Base-by-base conservation (phyloP, 2,888 invertebrate species). In the Nomada ruficornis region DNA sequence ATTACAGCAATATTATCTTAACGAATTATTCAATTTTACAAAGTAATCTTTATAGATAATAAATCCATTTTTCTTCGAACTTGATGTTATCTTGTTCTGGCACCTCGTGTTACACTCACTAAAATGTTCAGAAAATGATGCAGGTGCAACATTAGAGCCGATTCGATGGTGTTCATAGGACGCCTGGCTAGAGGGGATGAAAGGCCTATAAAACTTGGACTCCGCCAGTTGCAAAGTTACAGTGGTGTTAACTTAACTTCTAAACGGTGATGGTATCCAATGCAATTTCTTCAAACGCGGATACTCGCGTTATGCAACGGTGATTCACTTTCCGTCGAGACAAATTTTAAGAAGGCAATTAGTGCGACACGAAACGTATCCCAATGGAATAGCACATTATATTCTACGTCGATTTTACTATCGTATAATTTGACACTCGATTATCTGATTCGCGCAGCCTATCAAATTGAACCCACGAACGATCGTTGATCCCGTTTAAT, bases 271-370 rank as follows among this genome's bases (percentile, higher is more conserved):
- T 64, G 29, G 18, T 20, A 7, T 42, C 42, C 18, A 2, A 26
- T 23, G n/a, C 23, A 62, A 63, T 64, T 72, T 44, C 26, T 26
- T 26, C 1, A 4, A 10, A 3, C 11, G 18, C 7, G 11, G 26
- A 44, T 63, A 29, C 7, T 11, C 7, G 7, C 3, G 5, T 71
- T 71, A 52, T 42, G 60, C 23, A 71, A 71, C 18, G 23, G 60
- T 23, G 20, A 10, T 52, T 36, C 9, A 52, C 23, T 71, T 71
- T 62, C 62, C 13, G 15, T 0, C 15, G 7, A 3, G 26, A n/a
- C 1, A 2, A 36, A 20, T 59, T 23, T 52, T 60, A 26, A 29
- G 18, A 15, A 47, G 15, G n/a, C 50, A 29, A 52, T 29, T 52
- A 36, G 7, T 20, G 26, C 20, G 5, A 10, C 36, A 36, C 15